Evolutionary conservation across 1,140 invertebrate species (phyloP).

Genomic region (Heliconius congener): DNA sequence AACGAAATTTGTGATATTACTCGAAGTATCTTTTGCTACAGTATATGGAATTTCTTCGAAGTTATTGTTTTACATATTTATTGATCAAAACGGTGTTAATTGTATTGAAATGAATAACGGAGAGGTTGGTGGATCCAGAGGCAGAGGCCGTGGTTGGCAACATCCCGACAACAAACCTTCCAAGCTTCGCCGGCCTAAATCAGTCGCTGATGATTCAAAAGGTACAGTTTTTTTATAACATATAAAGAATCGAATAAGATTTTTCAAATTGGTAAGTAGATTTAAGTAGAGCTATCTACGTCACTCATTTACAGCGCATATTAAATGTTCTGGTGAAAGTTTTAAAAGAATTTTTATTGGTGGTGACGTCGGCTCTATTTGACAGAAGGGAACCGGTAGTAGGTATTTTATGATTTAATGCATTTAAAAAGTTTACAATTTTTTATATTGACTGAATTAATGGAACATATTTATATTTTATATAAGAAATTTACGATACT

Average conservation of each 20-base stretch:
- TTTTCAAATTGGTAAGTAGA: conserved; percentile 13
- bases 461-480: background rate
- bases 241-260: conserved; percentile 12
- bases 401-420: conserved; percentile 19
- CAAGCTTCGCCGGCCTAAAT: conserved; percentile 70
- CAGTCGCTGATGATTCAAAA: conserved; percentile 60
- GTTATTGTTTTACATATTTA: conserved; percentile 30
- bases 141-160: conserved; percentile 75
- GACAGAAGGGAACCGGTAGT: conserved; percentile 54
- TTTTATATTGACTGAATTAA: background rate
- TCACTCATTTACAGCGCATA: conserved; percentile 47
- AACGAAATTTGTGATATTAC: conserved; percentile 46
- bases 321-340: conserved; percentile 73
- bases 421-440: background rate
- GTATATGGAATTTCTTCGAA: conserved; percentile 64
- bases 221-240: conserved; percentile 44
- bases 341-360: conserved; percentile 66
- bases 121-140: conserved; percentile 71
- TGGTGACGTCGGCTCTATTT: conserved; percentile 70
- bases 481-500: background rate
- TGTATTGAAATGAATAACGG: conserved; percentile 75
- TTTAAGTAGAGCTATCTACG: conserved; percentile 45
- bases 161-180: conserved; percentile 65
- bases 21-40: conserved; percentile 39
- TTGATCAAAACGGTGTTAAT: conserved; percentile 41